Percentiles rank a stretch among this genome's conserved stretches.
Conservation (phyloP, 2,888 invertebrate genomes). For the Geophilus truncorum region DNA sequence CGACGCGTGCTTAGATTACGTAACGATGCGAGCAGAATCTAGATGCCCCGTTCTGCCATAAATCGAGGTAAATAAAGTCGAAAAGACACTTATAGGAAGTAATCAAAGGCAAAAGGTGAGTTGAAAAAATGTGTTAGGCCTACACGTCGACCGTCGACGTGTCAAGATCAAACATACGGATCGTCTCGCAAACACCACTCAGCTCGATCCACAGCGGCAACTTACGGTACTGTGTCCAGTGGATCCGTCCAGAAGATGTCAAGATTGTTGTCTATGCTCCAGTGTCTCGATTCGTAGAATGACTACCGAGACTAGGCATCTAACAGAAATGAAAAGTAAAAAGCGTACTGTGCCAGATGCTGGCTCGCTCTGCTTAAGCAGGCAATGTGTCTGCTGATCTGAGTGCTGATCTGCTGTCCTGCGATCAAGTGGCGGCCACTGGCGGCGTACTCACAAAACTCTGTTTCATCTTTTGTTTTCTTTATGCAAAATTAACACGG, state of each 20-base stretch:
- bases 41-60: not conserved
- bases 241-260: constrained; percentile 32
- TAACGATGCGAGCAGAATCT: not conserved
- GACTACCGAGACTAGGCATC: not conserved
- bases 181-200: not conserved
- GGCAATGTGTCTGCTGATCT: constrained; percentile 22
- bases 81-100: not conserved
- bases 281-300: constrained; percentile 9
- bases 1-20: constrained; percentile 13
- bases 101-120: not conserved
- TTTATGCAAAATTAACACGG: not conserved
- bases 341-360: not conserved
- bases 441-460: not conserved
- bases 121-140: constrained; percentile 7
- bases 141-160: constrained; percentile 31
- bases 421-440: not conserved
- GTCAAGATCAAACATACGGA: constrained; percentile 20
- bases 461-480: not conserved
- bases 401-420: not conserved
- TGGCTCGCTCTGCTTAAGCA: constrained; percentile 13
- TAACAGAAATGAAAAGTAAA: not conserved
- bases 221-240: constrained; percentile 33
- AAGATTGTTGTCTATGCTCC: constrained; percentile 30
- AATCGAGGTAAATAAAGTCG: not conserved
- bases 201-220: not conserved